These are phyloP conservation scores for Ptiloglossa arizonensis DNA, from an alignment of 1,140 invertebrate species.

Conservation along the genomic window DNA sequence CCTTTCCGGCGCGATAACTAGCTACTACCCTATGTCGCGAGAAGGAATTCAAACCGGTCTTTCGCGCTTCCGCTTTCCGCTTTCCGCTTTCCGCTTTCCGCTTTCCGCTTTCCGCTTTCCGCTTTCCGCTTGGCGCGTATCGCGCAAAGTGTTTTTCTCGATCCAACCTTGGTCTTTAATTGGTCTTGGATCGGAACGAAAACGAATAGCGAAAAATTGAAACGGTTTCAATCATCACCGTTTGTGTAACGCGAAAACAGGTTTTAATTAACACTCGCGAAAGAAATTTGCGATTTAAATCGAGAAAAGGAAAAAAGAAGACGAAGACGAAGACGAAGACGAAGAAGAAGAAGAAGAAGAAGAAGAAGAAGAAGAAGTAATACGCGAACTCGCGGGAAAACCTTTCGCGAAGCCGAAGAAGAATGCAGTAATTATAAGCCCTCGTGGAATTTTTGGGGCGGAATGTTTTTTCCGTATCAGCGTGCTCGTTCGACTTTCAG, in stretches of 20 bases:
- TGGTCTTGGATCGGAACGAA: no score
- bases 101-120: no score
- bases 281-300: background rate
- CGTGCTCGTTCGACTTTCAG: conserved; percentile 4
- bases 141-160: background rate
- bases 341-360: no score
- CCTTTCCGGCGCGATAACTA: background rate
- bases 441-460: background rate
- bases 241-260: no score
- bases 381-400: background rate
- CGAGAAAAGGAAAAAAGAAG: background rate
- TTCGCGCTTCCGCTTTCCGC: no score
- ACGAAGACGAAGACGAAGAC: background rate
- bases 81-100: no score
- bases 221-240: background rate
- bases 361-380: no score
- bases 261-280: background rate
- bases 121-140: background rate
- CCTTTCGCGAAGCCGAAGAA: background rate
- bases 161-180: no score
- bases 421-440: conserved; percentile 31
- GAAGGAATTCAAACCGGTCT: background rate
- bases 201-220: background rate
- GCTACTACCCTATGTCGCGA: background rate
- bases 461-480: conserved; percentile 6